Base-by-base conservation (phyloP, 92 coral and sea anemone species). In the Palythoa grandis region DNA sequence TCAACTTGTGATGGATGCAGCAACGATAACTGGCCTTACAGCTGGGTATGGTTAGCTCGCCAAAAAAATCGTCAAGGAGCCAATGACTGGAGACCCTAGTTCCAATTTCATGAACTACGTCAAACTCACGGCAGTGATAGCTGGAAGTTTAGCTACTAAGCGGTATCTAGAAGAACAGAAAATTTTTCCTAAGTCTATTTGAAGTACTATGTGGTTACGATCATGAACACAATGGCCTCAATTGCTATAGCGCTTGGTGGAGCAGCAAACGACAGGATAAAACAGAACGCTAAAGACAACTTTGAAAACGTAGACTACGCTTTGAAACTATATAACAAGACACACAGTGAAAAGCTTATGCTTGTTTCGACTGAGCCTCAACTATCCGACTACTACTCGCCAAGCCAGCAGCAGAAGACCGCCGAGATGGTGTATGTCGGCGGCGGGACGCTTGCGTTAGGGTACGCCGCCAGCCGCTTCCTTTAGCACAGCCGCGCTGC, bases 61-160 rank as follows among this genome's bases (percentile, higher is more conserved):
- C 20, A 77, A 86, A 52, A 76, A 86, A 20, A 43, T 77, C 2
- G n/a, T 86, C 74, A 86, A 86, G 24, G 89, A 77, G n/a, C 23
- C 40, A 22, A 29, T 86, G 17, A 75, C 84, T 7, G 57, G 76
- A 23, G 77, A 77, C 29, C 74, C 86, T 2, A 86, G 89, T 20
- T 66, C 86, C 11, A 77, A 52, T 39, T 67, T 85, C 3, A 85
- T 85, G 88, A 85, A 76, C 52, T 54, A 85, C 50, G 72, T 56
- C 12, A 85, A 74, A 24, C 73, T 53, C 70, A 77, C 86, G 17
- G 89, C 77, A 24, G 50, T 77, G 19, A 17, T 67, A 2, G 76
- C 86, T 17, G 89, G 58, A 3, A 37, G 74, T n/a, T 1, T 86
- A 9, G 84, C 89, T 20, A 16, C 24, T 2, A 86, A 86, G 52